Base-by-base conservation (phyloP, 2,797 vertebrate species). In the Clangula hyemalis region DNA sequence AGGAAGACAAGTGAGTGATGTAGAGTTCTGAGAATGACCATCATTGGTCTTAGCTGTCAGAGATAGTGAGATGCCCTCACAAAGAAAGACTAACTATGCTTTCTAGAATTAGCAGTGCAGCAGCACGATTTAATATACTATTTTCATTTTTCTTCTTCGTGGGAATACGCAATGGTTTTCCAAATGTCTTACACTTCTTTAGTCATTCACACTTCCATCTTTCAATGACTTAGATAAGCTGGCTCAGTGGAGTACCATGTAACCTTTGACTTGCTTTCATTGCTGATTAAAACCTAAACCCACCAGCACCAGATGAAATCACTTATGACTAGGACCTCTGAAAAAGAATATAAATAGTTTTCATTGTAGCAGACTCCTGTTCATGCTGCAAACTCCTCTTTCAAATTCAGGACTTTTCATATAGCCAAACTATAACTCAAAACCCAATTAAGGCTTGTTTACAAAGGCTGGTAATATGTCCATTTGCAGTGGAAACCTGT, bases 171-270 rank as follows among this genome's bases (percentile, higher is more conserved):
- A 74, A 83, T 77, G 7, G 9, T 77, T 91, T 93, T 87, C 53
- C 15, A 83, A 57, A 20, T 57, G 25, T 43, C 47, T 88, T 43
- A 49, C 18, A 3, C 36, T 71, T 11, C 21, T 69, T 27, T 45
- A 38, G 51, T 64, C 75, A 16, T 25, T 81, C 84, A 78, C 25
- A 75, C 13, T 90, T 85, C 45, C 65, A 24, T 77, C 3, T 75
- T 88, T 85, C 54, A 87, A 8, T 69, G 58, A 58, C 81, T 84
- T 51, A 64, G 27, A 64, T 83, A 39, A 82, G 53, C 30, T 49
- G 51, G 30, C 61, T 77, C 32, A 68, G 54, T 79, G 16, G 8
- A 73, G 27, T 39, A 81, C 8, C 27, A 32, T 1, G 1, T 45
- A 70, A 56, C 3, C 0, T 80, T 69, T 89, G 74, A 13, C 28